Evolutionary conservation across 2,888 invertebrate species (phyloP), one percentile per base, ranked within the genome.

Genomic region (Ormyrus pomaceus): DNA sequence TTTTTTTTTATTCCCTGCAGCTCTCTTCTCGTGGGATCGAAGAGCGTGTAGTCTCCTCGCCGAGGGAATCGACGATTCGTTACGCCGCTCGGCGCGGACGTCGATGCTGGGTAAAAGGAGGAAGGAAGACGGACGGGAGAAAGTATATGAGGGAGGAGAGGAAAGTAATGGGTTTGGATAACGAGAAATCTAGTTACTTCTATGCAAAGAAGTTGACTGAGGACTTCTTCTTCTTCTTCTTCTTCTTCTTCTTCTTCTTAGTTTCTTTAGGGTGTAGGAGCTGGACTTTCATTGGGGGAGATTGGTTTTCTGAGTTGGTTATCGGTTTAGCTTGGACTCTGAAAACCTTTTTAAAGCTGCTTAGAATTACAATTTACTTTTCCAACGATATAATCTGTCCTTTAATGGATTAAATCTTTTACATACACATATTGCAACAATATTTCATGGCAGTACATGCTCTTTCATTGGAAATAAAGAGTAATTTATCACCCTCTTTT

Each of bases 171-270:
- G 72, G 61, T 19, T 66, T 46, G 66, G 46, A 50, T 48, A 72
- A 73, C 61, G 68, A 78, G 68, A 66, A 73, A 73, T 78, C 66
- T 68, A 73, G 68, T 73, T 73, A 68, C 51, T 65, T 64, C 19
- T 68, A 65, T 78, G 68, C 78, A 72, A 66, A 72, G 66, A 51
- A 59, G n/a, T 58, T 10, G 58, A 10, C 48, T 58, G 45, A 65
- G 9, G 55, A n/a, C 46, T 62, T 70, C 53, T 69, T 45, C 56
- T 56, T 56, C 56, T 56, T 56, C 34, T 34, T 8, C 11, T 46
- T 51, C 45, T 53, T 34, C 9, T 45, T 6, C n/a, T 61, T 65
- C 34, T 6, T 13, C 8, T 6, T 5, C 9, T 55, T 19, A 5
- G 9, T 46, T 11, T 10, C 7, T 13, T 71, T 62, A 0, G 8